Evolutionary conservation across 2,888 invertebrate species (phyloP), one percentile per base, ranked within the genome.

Genomic region (Leucophenga montana): DNA sequence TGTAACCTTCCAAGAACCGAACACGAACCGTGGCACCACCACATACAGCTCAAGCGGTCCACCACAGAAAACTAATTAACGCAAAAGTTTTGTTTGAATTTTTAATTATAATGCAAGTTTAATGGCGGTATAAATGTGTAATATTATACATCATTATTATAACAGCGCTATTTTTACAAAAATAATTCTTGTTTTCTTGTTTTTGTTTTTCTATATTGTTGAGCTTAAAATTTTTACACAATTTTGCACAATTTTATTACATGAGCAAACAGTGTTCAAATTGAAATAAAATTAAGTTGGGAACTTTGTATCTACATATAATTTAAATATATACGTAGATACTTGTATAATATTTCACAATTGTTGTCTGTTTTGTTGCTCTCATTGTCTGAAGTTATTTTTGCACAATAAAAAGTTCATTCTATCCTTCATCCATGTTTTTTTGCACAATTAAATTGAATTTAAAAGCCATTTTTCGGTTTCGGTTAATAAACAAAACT

Each of bases 51-150:
- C 11, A 11, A 39, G 39, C 39, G 39, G 39, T 39, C 11, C 5
- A 39, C 61, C 33, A 39, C 39, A 61, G 9, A 39, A 61, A 33
- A 61, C 16, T 39, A 61, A 61, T 44, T 39, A 61, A 61, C 13
- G 16, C 39, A 61, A 61, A 61, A 61, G 18, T 61, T 61, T 61
- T 61, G 18, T 64, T 46, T 48, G 62, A 46, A 22, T 64, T 64
- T 64, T 48, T 64, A 48, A 64, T 22, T 48, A 48, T 48, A 48
- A 64, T 64, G 20, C 20, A 48, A 64, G 27, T 64, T 64, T 64
- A 64, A 64, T 64, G 62, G 22, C 13, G 9, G 22, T 48, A 59
- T 6, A 59, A 59, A 31, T 59, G 31, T 13, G 33, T 27, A 53
- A 65, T 53, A 50, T 48, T 11, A 39, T 39, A 39, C 39, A 39